These are phyloP conservation scores for Teleogryllus occipitalis DNA, from an alignment of 1,140 invertebrate species.

Conservation along the genomic window DNA sequence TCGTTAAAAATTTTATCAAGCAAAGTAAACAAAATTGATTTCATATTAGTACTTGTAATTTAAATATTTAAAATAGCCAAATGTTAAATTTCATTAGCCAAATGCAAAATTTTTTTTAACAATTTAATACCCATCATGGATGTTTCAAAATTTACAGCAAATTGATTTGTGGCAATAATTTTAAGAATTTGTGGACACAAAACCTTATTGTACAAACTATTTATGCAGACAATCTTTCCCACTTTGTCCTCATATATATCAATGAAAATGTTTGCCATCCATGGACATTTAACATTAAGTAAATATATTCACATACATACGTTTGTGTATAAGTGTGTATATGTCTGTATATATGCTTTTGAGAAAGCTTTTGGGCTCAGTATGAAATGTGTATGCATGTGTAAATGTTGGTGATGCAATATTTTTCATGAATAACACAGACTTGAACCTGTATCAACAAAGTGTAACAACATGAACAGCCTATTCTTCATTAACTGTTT, in stretches of 20 bases:
- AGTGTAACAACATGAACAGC: conserved; percentile 4
- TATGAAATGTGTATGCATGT: neutral
- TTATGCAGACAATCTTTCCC: neutral
- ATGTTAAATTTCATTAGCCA: no score
- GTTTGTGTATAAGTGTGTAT: neutral
- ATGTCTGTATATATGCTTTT: neutral
- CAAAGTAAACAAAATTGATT: no score
- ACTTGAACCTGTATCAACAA: neutral
- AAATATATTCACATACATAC: neutral
- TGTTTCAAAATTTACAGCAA: neutral
- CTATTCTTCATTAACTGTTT: neutral
- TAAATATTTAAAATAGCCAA: no score
- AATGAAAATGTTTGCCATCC: neutral
- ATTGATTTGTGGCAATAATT: neutral
- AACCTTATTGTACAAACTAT: neutral
- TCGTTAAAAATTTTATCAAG: no score
- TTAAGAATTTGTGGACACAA: neutral
- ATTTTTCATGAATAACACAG: neutral
- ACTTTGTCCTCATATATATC: neutral
- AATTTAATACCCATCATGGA: neutral
- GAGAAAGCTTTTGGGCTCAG: neutral
- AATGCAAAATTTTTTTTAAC: no score
- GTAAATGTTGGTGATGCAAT: neutral
- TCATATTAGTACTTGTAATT: no score
- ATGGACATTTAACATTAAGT: conserved; percentile 1